These are phyloP conservation scores for Centropyge bicolor DNA, from an alignment of 2,797 vertebrate species.

Conservation along the genomic window DNA sequence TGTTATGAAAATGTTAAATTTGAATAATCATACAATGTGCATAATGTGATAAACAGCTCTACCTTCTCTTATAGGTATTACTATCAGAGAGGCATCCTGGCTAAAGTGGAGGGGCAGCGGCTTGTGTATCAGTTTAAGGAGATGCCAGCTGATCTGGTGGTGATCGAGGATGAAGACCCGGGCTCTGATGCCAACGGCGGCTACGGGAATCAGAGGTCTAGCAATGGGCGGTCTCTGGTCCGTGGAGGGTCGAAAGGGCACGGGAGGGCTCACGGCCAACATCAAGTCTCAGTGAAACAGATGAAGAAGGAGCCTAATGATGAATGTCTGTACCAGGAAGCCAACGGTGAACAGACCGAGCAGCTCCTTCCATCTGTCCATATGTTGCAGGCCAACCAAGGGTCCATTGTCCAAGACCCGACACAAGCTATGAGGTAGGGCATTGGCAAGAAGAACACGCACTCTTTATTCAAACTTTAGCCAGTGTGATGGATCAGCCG, in stretches of 20 bases:
- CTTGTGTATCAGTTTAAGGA: slow-evolving; percentile 95
- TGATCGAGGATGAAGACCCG: slow-evolving; percentile 88
- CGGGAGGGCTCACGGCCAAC: slow-evolving; percentile 71
- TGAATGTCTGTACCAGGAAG: slow-evolving; percentile 72
- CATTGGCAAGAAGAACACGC: background rate
- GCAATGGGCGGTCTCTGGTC: slow-evolving; percentile 74
- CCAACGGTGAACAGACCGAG: slow-evolving; percentile 70
- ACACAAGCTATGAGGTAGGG: slow-evolving; percentile 85
- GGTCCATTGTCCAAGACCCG: slow-evolving; percentile 73
- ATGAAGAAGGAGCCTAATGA: slow-evolving; percentile 85
- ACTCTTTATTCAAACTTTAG: background rate
- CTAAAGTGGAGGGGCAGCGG: slow-evolving; percentile 93
- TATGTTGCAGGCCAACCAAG: slow-evolving; percentile 81
- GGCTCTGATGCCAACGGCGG: slow-evolving; percentile 65
- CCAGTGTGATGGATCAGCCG: background rate
- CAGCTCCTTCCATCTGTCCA: slow-evolving; percentile 82
- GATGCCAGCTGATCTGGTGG: slow-evolving; percentile 91
- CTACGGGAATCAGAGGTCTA: slow-evolving; percentile 76
- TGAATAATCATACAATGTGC: slow-evolving; percentile 16
- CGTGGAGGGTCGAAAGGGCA: slow-evolving; percentile 70
- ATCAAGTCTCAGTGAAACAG: slow-evolving; percentile 74
- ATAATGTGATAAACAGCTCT: slow-evolving; percentile 22
- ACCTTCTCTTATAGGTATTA: slow-evolving; percentile 85
- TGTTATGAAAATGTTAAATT: slow-evolving; percentile 23
- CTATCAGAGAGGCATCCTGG: slow-evolving; percentile 92